Percentiles rank a stretch among this genome's conserved stretches.
These are phyloP conservation scores for Atopsyche davidsoni DNA, from an alignment of 1,140 invertebrate species.

Conservation along the genomic window DNA sequence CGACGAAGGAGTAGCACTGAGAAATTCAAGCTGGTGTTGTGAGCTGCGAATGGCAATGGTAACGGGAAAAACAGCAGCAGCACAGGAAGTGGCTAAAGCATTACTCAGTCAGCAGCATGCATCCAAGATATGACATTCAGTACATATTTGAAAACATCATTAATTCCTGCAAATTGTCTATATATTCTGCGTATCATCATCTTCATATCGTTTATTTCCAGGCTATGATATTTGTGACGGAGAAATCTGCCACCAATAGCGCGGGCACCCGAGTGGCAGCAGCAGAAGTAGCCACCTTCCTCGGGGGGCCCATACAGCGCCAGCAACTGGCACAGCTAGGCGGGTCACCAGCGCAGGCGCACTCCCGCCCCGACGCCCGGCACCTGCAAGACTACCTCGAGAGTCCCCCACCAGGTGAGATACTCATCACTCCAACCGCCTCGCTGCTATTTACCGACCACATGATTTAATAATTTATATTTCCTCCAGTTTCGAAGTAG, in stretches of 20 bases:
- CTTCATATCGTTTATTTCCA: slow-evolving; percentile 16
- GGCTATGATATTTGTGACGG: slow-evolving; percentile 67
- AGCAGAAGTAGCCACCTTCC: slow-evolving; percentile 61
- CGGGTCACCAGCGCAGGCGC: slow-evolving; percentile 55
- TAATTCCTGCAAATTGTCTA: not conserved
- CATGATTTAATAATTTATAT: slow-evolving; percentile 10
- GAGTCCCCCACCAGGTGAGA: slow-evolving; percentile 70
- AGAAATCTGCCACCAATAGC: slow-evolving; percentile 61
- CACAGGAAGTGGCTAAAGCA: too few species aligned
- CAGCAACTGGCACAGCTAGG: slow-evolving; percentile 64
- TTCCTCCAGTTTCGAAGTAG: too few species aligned
- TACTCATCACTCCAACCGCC: not conserved
- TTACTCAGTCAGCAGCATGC: too few species aligned
- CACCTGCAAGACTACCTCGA: slow-evolving; percentile 86
- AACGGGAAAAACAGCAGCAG: too few species aligned
- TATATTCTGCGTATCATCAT: not conserved
- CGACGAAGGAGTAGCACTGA: too few species aligned
- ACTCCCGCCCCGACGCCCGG: slow-evolving; percentile 60
- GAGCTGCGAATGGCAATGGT: too few species aligned
- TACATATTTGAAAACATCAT: too few species aligned
- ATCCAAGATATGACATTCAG: too few species aligned
- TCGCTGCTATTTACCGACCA: not conserved
- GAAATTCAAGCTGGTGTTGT: too few species aligned
- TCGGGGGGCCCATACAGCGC: slow-evolving; percentile 63
- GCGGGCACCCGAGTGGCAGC: slow-evolving; percentile 66